Base-by-base conservation (phyloP, 2,797 vertebrate species). In the Cyclopterus lumpus region DNA sequence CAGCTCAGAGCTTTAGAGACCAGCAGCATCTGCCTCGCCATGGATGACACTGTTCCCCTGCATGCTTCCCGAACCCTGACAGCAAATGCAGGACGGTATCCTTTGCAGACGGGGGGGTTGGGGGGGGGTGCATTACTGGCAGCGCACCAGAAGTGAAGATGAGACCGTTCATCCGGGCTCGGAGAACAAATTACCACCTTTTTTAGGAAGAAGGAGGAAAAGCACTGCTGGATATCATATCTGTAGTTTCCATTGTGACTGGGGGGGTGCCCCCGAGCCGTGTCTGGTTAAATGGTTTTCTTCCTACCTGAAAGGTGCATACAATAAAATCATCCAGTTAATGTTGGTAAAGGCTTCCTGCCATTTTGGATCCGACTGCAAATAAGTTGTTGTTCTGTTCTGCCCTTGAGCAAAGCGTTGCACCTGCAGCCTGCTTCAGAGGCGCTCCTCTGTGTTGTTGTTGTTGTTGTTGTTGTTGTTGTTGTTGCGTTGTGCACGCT, bases 1-100 rank as follows among this genome's bases (percentile, higher is more conserved):
- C 67, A 51, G 85, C 53, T 3, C 78, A 32, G 84, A 83, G 80
- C 82, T 82, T 81, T 32, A 22, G 77, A 83, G 85, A 79, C 80
- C 65, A 36, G 26, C 46, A 59, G 85, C 90, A 88, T 90, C 69
- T 60, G 67, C 58, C 36, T 16, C 63, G 76, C 73, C 40, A 75
- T 73, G 72, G 75, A 87, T 79, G 73, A 62, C 16, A 24, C 62
- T 24, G 42, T 4, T 60, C 24, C 2, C 46, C 54, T 0, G 55
- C 53, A 54, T 12, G 58, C 65, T 5, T 32, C n/a, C 26, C 44
- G 20, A 48, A 59, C 42, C 26, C 30, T 67, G 32, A 58, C 62
- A 6, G 57, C 32, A 8, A 28, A 38, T 1, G 42, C 62, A 59
- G 44, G 60, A 42, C 34, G 3, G 48, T 1, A 1, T 58, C 62